Evolutionary conservation across 2,113 vertebrate species (phyloP).

Genomic region (human): GRCh38 chr2:18335501-18336000

Average conservation of each 20-base stretch:
- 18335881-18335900: not conserved
- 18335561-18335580: fast-evolving
- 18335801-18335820: not conserved
- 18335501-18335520: not conserved
- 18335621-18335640: not conserved
- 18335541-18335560: not conserved
- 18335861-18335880: not conserved
- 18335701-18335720: not conserved
- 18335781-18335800: too few relatives aligned
- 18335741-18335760: not conserved
- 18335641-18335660: not conserved
- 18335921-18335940: not conserved
- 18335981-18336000: not conserved
- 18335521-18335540: not conserved
- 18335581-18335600: not conserved
- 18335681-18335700: not conserved
- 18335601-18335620: not conserved
- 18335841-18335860: not conserved
- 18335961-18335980: not conserved
- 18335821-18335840: not conserved
- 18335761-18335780: not conserved
- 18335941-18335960: not conserved
- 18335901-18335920: not conserved
- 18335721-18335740: not conserved
- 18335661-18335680: not conserved